A percentile compares a stretch with the other conserved stretches of the same genome.
These are phyloP conservation scores for Lysiphlebus fabarum DNA, from an alignment of 1,140 invertebrate species.

Conservation along the genomic window DNA sequence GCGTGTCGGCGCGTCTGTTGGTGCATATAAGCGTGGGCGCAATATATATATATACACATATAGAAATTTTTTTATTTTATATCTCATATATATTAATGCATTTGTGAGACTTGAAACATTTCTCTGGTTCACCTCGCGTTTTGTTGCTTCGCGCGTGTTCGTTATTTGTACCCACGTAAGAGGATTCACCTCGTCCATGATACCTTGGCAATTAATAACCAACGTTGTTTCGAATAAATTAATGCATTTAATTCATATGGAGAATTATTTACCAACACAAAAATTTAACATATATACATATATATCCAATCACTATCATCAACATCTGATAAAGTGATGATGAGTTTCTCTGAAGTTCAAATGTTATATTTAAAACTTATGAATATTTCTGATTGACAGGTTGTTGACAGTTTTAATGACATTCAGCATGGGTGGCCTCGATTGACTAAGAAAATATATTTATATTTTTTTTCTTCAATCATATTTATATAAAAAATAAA, in stretches of 20 bases:
- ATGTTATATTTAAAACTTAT: too few species aligned
- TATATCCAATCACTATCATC: neutral
- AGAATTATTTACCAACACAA: neutral
- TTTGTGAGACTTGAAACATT: conserved; percentile 50
- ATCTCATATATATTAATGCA: too few species aligned
- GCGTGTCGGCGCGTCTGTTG: conserved; percentile 52
- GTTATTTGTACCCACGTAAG: conserved; percentile 54
- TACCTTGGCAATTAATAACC: conserved; percentile 51
- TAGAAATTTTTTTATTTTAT: too few species aligned
- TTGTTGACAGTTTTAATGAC: too few species aligned
- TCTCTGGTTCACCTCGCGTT: conserved; percentile 48
- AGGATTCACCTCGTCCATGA: conserved; percentile 39
- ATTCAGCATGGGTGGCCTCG: too few species aligned
- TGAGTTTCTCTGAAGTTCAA: too few species aligned
- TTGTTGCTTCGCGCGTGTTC: conserved; percentile 41
- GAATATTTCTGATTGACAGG: too few species aligned
- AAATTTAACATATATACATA: neutral
- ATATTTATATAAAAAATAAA: too few species aligned
- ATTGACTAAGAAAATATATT: too few species aligned
- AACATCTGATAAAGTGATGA: too few species aligned
- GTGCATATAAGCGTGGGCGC: conserved; percentile 38
- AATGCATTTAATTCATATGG: conserved; percentile 50
- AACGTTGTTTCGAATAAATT: conserved; percentile 53
- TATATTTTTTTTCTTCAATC: too few species aligned
- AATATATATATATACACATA: too few species aligned